Conservation (phyloP, 2,888 invertebrate genomes). For the Sinelater perroti region DNA sequence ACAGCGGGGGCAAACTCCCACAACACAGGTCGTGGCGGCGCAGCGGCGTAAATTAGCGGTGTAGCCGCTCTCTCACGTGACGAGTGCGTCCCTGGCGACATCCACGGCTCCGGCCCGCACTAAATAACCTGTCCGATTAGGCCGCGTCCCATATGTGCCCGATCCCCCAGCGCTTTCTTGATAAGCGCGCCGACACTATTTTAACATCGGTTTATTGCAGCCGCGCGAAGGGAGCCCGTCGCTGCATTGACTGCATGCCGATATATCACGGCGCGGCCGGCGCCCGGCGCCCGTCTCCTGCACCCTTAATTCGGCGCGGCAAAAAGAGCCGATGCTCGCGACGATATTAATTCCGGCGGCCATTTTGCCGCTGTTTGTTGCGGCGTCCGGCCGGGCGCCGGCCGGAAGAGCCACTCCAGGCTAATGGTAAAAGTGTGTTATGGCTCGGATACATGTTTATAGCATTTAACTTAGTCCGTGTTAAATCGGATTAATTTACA, state of each 20-base stretch:
- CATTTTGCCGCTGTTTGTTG: conserved; percentile 51
- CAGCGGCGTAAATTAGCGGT: conserved; percentile 53
- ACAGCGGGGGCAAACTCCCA: conserved; percentile 46
- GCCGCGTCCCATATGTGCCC: conserved; percentile 42
- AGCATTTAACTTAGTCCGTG: conserved; percentile 55
- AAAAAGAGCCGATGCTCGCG: conserved; percentile 28
- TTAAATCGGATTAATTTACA: conserved; percentile 51
- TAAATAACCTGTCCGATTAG: conserved; percentile 53
- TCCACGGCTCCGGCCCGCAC: conserved; percentile 49
- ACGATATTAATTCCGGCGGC: conserved; percentile 41
- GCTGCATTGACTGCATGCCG: conserved; percentile 30
- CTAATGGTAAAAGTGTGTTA: conserved; percentile 57
- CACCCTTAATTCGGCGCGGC: conserved; percentile 19
- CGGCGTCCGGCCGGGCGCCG: conserved; percentile 50
- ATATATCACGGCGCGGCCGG: conserved; percentile 14
- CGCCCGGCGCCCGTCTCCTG: no score
- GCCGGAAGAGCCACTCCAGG: conserved; percentile 55
- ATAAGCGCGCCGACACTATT: conserved; percentile 37
- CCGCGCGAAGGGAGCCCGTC: conserved; percentile 8
- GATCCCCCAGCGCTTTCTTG: conserved; percentile 39
- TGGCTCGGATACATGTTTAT: conserved; percentile 56
- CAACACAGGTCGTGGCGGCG: conserved; percentile 48
- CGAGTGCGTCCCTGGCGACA: conserved; percentile 55
- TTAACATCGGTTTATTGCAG: conserved; percentile 36
- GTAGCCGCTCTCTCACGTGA: conserved; percentile 48